phyloP scores from a whole-genome alignment of 1,140 invertebrate species.

The Apis laboriosa region DNA sequence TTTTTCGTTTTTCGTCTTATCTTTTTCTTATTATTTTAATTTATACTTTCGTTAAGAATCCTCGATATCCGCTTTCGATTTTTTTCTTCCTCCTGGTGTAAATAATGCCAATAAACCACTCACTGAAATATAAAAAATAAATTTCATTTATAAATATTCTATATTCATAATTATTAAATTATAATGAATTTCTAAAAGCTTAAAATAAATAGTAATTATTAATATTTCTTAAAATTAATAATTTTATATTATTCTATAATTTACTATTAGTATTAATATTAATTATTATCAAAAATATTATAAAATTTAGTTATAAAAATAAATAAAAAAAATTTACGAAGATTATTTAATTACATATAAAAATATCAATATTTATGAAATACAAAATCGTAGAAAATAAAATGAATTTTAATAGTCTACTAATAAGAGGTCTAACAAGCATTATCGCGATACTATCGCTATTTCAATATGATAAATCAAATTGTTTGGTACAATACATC shows the following conservation, averaged over 20 bases:
- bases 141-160: conserved; percentile 16
- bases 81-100: conserved; percentile 54
- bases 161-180: background rate
- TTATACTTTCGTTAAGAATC: conserved; percentile 21
- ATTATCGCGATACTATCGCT: background rate
- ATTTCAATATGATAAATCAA: background rate
- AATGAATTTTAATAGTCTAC: background rate
- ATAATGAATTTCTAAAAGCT: background rate
- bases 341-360: background rate
- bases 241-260: no score
- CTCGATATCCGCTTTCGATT: conserved; percentile 16
- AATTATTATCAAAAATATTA: no score
- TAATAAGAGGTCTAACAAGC: background rate
- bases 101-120: conserved; percentile 59
- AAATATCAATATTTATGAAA: background rate
- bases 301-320: no score
- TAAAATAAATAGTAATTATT: background rate
- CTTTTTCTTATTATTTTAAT: background rate
- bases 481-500: background rate
- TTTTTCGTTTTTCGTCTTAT: background rate
- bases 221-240: background rate
- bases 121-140: conserved; percentile 59
- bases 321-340: no score
- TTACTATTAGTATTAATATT: no score
- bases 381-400: background rate